Evolutionary conservation across 2,888 invertebrate genomes (phyloP).

Genomic region (Drosophila subsilvestris): DNA sequence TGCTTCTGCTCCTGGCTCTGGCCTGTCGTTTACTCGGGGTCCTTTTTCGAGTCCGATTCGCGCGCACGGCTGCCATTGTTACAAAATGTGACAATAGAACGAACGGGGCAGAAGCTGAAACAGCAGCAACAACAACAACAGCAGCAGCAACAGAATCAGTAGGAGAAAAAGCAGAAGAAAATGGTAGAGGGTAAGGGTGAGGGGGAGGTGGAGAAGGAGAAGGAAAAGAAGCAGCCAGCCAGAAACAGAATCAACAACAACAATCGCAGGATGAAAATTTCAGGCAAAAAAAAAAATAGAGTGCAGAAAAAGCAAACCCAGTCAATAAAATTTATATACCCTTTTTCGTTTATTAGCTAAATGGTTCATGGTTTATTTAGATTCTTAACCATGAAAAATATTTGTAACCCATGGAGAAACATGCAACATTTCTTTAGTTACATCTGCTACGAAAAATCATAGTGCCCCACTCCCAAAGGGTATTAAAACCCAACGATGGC

Average conservation of each 20-base stretch:
- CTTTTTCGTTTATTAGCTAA: background rate
- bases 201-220: constrained; percentile 15
- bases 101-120: constrained; percentile 35
- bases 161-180: background rate
- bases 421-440: background rate
- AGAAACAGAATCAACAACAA: constrained; percentile 37
- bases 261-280: constrained; percentile 41
- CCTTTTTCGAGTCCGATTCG: constrained; percentile 77
- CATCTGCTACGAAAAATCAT: background rate
- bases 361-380: background rate
- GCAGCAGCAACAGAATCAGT: constrained; percentile 13
- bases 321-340: background rate
- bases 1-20: constrained; percentile 10
- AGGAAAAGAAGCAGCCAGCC: constrained; percentile 23
- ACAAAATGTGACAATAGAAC: constrained; percentile 75
- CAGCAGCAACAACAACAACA: constrained; percentile 8
- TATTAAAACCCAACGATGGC: constrained; percentile 27
- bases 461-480: background rate
- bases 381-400: background rate
- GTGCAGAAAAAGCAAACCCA: background rate
- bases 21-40: constrained; percentile 43
- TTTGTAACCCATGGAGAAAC: background rate
- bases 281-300: background rate
- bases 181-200: background rate
- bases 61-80: constrained; percentile 76